Percentiles rank a stretch among this genome's conserved stretches.
phyloP scores from a whole-genome alignment of 2,888 invertebrate genomes.

The Folsomia candida region DNA sequence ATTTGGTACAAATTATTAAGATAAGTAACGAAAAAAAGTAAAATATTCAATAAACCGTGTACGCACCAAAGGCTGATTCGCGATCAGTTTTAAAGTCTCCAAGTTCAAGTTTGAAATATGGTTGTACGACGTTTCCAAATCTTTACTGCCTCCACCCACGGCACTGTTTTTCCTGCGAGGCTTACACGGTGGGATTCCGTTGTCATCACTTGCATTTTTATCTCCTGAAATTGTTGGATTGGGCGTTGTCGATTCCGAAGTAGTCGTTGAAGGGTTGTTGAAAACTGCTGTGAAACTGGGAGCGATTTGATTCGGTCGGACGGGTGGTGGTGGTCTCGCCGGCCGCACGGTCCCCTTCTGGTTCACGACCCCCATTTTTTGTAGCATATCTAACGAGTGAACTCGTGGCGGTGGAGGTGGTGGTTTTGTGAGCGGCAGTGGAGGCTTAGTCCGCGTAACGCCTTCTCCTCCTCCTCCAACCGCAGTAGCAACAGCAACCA shows the following conservation, averaged over 20 bases:
- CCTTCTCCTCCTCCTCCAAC: constrained; percentile 12
- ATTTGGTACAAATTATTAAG: constrained; percentile 9
- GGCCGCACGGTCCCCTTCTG: constrained; percentile 36
- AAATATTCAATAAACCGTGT: background rate
- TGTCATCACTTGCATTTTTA: background rate
- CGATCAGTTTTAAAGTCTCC: constrained; percentile 49
- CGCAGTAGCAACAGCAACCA: background rate
- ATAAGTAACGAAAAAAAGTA: constrained; percentile 4
- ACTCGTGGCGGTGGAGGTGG: constrained; percentile 50
- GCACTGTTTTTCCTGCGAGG: constrained; percentile 44
- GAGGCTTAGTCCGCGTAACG: background rate
- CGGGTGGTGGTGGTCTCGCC: constrained; percentile 49
- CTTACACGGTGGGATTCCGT: constrained; percentile 45
- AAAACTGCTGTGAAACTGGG: constrained; percentile 50
- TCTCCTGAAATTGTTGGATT: background rate
- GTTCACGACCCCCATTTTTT: constrained; percentile 37
- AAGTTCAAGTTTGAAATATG: constrained; percentile 48
- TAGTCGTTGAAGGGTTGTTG: constrained; percentile 27
- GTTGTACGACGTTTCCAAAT: constrained; percentile 44
- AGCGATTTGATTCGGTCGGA: constrained; percentile 44
- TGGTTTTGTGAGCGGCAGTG: constrained; percentile 32
- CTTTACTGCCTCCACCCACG: constrained; percentile 27
- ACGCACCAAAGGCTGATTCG: constrained; percentile 48
- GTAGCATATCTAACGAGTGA: constrained; percentile 47
- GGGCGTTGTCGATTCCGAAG: background rate